Evolutionary conservation across 2,888 invertebrate species (phyloP), one percentile per base, ranked within the genome.

Genomic region (Eristalinus aeneus): DNA sequence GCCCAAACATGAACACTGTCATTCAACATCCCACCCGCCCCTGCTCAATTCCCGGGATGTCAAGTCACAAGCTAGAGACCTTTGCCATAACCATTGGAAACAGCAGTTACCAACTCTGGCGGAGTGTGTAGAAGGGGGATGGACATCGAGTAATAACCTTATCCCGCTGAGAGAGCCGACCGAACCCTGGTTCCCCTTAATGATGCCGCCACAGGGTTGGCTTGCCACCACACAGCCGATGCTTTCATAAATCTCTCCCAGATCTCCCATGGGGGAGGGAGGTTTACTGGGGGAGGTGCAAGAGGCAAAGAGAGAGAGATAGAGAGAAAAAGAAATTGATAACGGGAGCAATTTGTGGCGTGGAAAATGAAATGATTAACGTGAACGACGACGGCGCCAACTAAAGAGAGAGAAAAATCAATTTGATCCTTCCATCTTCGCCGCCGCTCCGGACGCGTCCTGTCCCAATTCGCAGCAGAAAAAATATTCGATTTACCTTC

Each of bases 341-440:
- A 79, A 73, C 60, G 65, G 60, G 12, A 67, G 53, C 72, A 67
- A 79, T 79, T 79, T 72, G 77, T 71, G 79, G 79, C 67, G 67
- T 73, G 72, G 79, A 79, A 73, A 79, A 79, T 79, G 72, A 73
- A 79, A 72, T 79, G 79, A 79, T 79, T 79, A 58, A 73, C 67
- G 64, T 39, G 34, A 77, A 53, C 20, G 36, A 68, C 23, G 53
- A 22, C 53, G 34, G 53, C 54, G 54, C 61, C 34, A 34, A 63
- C 34, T 31, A 63, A 31, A 63, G 27, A 61, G 27, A 34, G 20
- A 20, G 61, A 64, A 65, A 77, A 77, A 77, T 71, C 77, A 77
- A 77, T 67, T 79, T 61, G 31, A n/a, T 16, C 23, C 23, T n/a
- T 9, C 56, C 56, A 12, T 27, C 32, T 60, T 60, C 34, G 23